Conservation (phyloP, 2,888 invertebrate genomes). For the Oxystoma pomonae region DNA sequence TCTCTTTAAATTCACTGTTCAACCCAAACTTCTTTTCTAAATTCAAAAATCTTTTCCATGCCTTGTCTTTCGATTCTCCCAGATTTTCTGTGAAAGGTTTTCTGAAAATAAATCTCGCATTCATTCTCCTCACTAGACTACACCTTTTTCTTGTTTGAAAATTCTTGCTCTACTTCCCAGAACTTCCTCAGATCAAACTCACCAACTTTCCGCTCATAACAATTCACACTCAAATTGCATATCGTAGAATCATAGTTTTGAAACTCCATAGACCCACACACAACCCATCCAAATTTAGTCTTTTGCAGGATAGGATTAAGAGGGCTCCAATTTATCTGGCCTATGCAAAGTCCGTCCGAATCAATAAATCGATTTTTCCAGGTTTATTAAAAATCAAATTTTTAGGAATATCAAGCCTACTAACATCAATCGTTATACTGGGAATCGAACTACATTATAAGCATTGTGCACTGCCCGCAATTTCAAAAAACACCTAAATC, state of each 20-base stretch:
- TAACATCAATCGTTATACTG: background rate
- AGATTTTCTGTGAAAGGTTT: slow-evolving; percentile 5
- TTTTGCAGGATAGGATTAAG: slow-evolving; percentile 4
- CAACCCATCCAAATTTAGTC: slow-evolving; percentile 12
- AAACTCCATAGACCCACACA: background rate
- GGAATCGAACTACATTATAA: slow-evolving; percentile 1
- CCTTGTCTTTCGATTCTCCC: slow-evolving; percentile 5
- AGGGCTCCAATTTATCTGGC: background rate
- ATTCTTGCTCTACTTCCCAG: slow-evolving; percentile 13
- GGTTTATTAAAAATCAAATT: background rate
- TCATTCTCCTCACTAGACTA: slow-evolving; percentile 5
- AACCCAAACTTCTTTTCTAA: slow-evolving; percentile 5
- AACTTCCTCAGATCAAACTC: slow-evolving; percentile 12
- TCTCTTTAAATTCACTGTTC: slow-evolving; percentile 8
- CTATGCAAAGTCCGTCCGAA: background rate
- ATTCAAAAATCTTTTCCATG: slow-evolving; percentile 9
- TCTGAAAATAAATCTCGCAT: background rate
- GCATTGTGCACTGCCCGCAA: background rate
- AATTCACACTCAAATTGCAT: too few species aligned
- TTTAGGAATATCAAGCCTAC: background rate
- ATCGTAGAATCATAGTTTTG: background rate
- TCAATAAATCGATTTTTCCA: background rate
- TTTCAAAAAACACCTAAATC: background rate
- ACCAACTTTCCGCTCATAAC: background rate
- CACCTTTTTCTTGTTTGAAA: slow-evolving; percentile 1